Evolutionary conservation across 2,888 invertebrate species (phyloP), one percentile per base, ranked within the genome.

Genomic region (Cephus spinipes): DNA sequence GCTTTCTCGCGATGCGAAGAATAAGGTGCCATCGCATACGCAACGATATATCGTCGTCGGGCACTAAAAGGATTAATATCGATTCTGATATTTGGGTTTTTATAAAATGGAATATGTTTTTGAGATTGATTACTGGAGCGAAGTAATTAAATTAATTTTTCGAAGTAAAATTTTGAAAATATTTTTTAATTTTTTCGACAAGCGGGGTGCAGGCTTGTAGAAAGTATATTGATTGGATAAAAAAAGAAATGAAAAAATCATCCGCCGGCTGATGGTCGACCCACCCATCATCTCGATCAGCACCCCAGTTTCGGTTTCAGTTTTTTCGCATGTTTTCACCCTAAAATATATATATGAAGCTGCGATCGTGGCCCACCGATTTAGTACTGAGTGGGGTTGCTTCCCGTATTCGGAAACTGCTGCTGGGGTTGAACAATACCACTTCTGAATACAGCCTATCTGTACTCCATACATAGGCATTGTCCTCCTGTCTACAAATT

Each of bases 401-500:
- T 30, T 30, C 69, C 30, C 31, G 12, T 32, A 32, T 32, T 32
- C 69, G n/a, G 69, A 69, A 31, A 30, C 31, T 30, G 30, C 69
- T 30, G 32, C 69, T 30, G 69, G 69, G 69, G 69, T 30, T 32
- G 69, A 69, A 69, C 69, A 69, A 69, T 69, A 32, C 79, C 40
- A 40, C 40, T 40, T 15, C 40, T 40, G 40, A 40, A 40, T 40
- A 81, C 77, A 73, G 71, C 80, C 81, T 83, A 82, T 83, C 84
- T 81, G 79, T 79, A 77, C 82, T 82, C 81, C 79, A 84, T 84
- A 83, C 74, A 81, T 77, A 80, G 75, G 79, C 73, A 84, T 84
- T 84, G 84, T 84, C 81, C 79, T 80, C 74, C 78, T 83, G 81
- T 83, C 84, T 84, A 80, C 83, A 80, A 83, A 81, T 82, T 40